Base-by-base conservation (phyloP, 92 coral and sea anemone genomes). In the Ricordea florida region DNA sequence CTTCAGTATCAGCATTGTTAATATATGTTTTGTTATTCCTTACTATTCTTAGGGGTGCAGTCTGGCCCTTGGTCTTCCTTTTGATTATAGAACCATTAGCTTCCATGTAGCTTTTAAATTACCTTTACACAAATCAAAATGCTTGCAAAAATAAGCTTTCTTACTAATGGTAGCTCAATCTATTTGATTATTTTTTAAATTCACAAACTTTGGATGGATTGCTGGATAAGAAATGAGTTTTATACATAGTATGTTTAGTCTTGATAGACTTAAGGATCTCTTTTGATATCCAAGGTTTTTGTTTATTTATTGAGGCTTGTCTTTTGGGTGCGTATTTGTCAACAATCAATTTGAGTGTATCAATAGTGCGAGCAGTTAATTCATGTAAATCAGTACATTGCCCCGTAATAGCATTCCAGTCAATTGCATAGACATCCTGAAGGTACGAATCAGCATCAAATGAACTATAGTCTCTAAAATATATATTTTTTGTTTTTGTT, bases 211-310 rank as follows among this genome's bases (percentile, higher is more conserved):
- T 62, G 33, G 22, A 30, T 36, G 48, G 48, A 10, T 37, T 23
- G 24, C 15, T 60, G 40, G 72, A 64, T 44, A 45, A 16, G 18
- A 6, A 62, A 36, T 27, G 53, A 18, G 38, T 62, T 62, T 26
- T 43, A 26, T 63, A 63, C 55, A 43, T 63, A 63, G 70, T 28
- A 62, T 62, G 70, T 18, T 62, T 62, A 17, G 70, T 41, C 44
- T 62, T 62, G 29, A 42, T 41, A 25, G 55, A 62, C 44, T 62
- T 25, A 26, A 62, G 53, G 29, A 42, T 62, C 24, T 41, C 70
- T 24, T 28, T 62, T 60, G 67, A 35, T 20, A 62, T 41, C 70
- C 53, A 62, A 44, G 70, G 70, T 62, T 64, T 64, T 45, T 16
- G 42, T 45, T 15, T 30, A 14, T 41, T 27, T 16, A 40, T 45